Evolutionary conservation across 2,797 vertebrate genomes (phyloP).

Genomic region (Manis pentadactyla): DNA sequence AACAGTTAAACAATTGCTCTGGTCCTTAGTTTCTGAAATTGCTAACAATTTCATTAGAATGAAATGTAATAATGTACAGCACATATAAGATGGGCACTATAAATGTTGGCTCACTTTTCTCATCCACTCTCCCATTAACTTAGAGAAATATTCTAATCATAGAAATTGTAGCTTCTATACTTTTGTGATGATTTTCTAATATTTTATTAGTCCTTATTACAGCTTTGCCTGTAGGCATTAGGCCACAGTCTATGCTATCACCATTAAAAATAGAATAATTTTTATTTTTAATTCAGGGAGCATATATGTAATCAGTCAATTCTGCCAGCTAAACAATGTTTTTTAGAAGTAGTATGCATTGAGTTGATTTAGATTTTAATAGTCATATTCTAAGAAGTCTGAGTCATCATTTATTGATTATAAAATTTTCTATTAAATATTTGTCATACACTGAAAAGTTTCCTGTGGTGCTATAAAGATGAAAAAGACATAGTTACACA

Average conservation of each 20-base stretch:
- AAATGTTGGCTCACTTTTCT: not conserved
- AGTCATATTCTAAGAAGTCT: not conserved
- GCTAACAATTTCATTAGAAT: not conserved
- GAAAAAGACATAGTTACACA: not conserved
- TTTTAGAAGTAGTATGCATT: not conserved
- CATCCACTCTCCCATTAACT: not conserved
- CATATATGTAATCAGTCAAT: not conserved
- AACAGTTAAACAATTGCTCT: not conserved
- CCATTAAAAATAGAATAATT: not conserved
- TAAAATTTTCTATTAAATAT: not conserved
- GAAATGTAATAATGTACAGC: not conserved
- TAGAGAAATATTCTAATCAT: not conserved
- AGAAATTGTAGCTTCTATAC: not conserved
- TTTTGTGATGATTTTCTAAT: not conserved
- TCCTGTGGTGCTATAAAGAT: not conserved
- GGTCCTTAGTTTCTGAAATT: not conserved
- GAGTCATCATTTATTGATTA: not conserved
- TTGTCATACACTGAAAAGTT: not conserved
- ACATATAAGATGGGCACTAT: not conserved
- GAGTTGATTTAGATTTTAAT: slow-evolving; percentile 43
- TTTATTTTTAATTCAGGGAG: not conserved
- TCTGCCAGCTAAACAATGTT: not conserved
- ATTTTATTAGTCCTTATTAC: not conserved
- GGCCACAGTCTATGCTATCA: not conserved
- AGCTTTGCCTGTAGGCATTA: not conserved